Percentiles rank a stretch among this genome's conserved stretches.
phyloP scores from a whole-genome alignment of 2,113 vertebrate genomes.

The Neomonachus schauinslandi region DNA sequence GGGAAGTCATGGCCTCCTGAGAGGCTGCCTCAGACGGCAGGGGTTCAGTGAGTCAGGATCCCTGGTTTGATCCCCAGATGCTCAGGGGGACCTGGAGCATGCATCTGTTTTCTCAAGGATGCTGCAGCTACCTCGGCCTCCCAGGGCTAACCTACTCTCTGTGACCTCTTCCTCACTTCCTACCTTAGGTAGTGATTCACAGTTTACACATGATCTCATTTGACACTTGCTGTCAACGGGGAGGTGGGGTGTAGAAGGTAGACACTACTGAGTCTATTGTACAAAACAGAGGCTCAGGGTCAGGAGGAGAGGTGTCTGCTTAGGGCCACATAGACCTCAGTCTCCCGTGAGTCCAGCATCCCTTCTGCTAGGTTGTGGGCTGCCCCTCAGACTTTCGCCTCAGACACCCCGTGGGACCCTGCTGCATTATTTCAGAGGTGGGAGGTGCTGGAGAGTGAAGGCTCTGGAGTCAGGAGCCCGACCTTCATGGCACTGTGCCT shows the following conservation, averaged over 20 bases:
- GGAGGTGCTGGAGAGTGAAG: background rate
- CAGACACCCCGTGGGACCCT: fast-evolving
- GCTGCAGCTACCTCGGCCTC: too few relatives aligned
- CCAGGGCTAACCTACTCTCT: too few relatives aligned
- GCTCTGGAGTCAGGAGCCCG: background rate
- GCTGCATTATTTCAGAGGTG: background rate
- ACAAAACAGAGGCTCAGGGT: background rate
- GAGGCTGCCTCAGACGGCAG: background rate
- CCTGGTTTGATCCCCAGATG: background rate
- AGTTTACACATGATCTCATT: background rate
- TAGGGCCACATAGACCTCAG: background rate
- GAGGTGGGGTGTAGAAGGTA: background rate
- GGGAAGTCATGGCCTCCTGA: slow-evolving; percentile 3
- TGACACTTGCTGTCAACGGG: background rate
- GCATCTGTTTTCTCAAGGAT: background rate
- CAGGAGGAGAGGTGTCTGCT: background rate
- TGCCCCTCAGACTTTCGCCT: background rate
- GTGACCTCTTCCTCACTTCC: background rate
- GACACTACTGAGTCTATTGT: too few relatives aligned
- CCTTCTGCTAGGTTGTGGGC: background rate
- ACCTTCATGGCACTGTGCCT: background rate
- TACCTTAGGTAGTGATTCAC: background rate
- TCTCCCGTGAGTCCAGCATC: background rate
- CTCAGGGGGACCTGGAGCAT: background rate
- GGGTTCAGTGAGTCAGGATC: background rate